Percentiles rank a stretch among this genome's conserved stretches.
phyloP scores from a whole-genome alignment of 1,140 invertebrate genomes.

The Pogonomyrmex californicus region DNA sequence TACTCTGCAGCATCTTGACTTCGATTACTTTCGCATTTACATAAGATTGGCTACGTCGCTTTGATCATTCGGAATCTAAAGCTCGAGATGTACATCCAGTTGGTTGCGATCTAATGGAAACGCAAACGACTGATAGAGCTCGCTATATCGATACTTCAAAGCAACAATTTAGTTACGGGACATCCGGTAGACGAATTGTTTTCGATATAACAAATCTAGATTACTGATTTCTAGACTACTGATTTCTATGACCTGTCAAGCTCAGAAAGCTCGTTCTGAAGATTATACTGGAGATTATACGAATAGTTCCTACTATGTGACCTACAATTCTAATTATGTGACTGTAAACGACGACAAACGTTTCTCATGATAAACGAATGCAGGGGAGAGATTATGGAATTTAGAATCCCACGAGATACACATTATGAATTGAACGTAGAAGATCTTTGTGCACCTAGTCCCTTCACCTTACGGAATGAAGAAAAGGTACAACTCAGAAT shows the following conservation, averaged over 20 bases:
- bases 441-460: no score
- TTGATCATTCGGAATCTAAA: constrained; percentile 65
- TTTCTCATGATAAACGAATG: background rate
- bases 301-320: background rate
- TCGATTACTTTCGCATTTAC: constrained; percentile 68
- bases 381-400: background rate
- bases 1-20: background rate
- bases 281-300: constrained; percentile 27
- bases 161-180: constrained; percentile 42
- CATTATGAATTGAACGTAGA: background rate
- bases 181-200: constrained; percentile 35
- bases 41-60: constrained; percentile 67
- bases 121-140: constrained; percentile 54
- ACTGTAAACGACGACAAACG: background rate
- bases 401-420: background rate
- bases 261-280: constrained; percentile 40
- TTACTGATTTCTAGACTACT: constrained; percentile 42
- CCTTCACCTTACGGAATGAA: no score
- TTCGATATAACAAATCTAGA: constrained; percentile 27
- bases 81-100: constrained; percentile 32
- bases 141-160: constrained; percentile 46
- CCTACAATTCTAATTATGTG: background rate
- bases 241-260: constrained; percentile 43
- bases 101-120: constrained; percentile 55
- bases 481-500: no score